These are phyloP conservation scores for Oligia strigilis DNA, from an alignment of 2,888 invertebrate genomes.

Conservation along the genomic window DNA sequence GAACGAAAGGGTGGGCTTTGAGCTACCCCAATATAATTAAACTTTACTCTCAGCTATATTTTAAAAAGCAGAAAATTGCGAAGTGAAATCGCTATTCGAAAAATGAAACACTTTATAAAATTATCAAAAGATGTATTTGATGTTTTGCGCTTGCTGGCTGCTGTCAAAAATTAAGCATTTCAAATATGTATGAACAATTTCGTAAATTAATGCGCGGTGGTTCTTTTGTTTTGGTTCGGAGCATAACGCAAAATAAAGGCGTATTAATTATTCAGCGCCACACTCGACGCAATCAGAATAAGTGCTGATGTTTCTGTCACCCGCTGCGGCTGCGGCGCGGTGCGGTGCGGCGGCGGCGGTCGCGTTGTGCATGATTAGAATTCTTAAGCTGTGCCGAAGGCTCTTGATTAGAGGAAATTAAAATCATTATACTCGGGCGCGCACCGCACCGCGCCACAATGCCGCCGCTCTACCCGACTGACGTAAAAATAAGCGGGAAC, in stretches of 20 bases:
- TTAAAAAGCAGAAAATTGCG: conserved; percentile 68
- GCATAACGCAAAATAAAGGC: conserved; percentile 87
- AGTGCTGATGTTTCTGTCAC: conserved; percentile 91
- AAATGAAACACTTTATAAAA: conserved; percentile 50
- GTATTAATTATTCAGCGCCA: conserved; percentile 90
- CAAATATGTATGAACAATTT: conserved; percentile 75
- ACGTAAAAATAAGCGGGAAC: conserved; percentile 89
- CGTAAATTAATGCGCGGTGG: conserved; percentile 82
- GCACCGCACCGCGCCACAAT: conserved; percentile 84
- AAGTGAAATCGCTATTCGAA: conserved; percentile 37
- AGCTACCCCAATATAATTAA: conserved; percentile 84
- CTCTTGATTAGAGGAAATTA: conserved; percentile 91
- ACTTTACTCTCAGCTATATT: conserved; percentile 77
- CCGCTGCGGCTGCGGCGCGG: conserved; percentile 75
- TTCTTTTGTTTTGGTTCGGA: conserved; percentile 84
- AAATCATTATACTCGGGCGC: conserved; percentile 89
- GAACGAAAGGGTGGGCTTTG: conserved; percentile 83
- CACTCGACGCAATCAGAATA: conserved; percentile 90
- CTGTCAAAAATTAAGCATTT: conserved; percentile 70
- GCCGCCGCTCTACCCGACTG: conserved; percentile 82
- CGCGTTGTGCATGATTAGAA: conserved; percentile 89
- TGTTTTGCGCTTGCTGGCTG: conserved; percentile 38
- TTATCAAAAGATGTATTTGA: conserved; percentile 52
- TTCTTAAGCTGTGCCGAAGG: conserved; percentile 90
- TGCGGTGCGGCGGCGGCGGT: conserved; percentile 62